Percentiles rank a stretch among this genome's conserved stretches.
Conservation (phyloP, 2,797 vertebrate genomes). For the Oreochromis grahami region DNA sequence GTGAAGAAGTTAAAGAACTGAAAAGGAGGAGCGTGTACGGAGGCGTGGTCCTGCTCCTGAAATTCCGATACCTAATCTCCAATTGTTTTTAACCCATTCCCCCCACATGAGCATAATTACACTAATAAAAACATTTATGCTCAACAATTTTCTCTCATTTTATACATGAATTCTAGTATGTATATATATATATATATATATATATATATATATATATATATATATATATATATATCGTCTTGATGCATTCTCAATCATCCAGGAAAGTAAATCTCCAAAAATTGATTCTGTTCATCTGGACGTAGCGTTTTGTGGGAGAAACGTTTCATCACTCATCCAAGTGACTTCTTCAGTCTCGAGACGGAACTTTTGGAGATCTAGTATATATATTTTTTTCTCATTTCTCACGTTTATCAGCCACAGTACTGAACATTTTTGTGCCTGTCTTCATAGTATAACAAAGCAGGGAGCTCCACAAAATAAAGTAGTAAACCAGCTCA, state of each 20-base stretch:
- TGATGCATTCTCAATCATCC: too few species aligned
- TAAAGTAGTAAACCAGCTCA: neutral
- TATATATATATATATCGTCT: neutral
- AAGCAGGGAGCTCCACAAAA: neutral
- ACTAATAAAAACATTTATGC: neutral
- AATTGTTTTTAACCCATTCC: neutral
- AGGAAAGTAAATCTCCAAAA: too few species aligned
- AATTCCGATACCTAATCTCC: too few species aligned
- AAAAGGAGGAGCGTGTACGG: neutral
- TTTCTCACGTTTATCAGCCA: fast-evolving
- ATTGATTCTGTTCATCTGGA: too few species aligned
- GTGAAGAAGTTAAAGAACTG: neutral
- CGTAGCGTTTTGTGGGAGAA: too few species aligned
- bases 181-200: too few species aligned
- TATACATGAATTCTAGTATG: neutral
- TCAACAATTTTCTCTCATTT: neutral
- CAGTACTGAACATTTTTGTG: too few species aligned
- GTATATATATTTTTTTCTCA: neutral
- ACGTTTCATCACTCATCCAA: too few species aligned
- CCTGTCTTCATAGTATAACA: neutral
- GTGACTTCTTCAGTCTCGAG: too few species aligned
- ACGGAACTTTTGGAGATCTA: too few species aligned
- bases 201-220: too few species aligned
- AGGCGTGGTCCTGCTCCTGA: too few species aligned
- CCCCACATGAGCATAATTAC: neutral